Conservation (phyloP, 2,113 vertebrate genomes). For the Percopsis transmontana region DNA sequence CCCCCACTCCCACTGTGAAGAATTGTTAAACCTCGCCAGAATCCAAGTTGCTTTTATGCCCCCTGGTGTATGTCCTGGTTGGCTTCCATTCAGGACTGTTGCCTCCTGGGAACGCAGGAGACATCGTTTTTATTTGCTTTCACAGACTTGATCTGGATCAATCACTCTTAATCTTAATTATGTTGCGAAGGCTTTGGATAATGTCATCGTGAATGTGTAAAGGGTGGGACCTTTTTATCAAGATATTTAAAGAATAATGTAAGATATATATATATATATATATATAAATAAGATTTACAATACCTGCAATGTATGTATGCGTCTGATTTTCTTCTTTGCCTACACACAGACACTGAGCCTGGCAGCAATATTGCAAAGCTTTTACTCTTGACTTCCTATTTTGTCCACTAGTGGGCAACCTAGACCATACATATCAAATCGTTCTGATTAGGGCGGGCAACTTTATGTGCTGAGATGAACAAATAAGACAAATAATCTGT, state of each 20-base stretch:
- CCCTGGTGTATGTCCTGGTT: not conserved
- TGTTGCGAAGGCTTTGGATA: constrained; percentile 17
- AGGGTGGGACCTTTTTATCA: constrained; percentile 33
- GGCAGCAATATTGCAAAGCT: not conserved
- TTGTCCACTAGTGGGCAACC: constrained; percentile 24
- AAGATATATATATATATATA: constrained; percentile 3
- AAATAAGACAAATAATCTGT: not conserved
- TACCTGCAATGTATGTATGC: constrained; percentile 12
- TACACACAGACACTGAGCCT: not conserved
- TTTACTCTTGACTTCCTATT: not conserved
- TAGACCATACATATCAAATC: not conserved
- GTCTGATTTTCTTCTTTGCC: constrained; percentile 12
- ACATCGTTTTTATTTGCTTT: constrained; percentile 33
- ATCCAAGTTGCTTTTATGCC: not conserved
- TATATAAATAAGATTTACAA: constrained; percentile 42
- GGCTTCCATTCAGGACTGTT: constrained; percentile 28
- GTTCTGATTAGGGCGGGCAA: not conserved
- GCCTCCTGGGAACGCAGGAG: too few species aligned
- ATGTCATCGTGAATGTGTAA: constrained; percentile 18
- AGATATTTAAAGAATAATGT: constrained; percentile 60
- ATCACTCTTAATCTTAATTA: constrained; percentile 15
- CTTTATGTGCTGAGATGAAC: not conserved
- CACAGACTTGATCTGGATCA: constrained; percentile 1
- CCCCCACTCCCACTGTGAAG: not conserved
- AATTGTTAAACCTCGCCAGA: not conserved